Base-by-base conservation (phyloP, 2,888 invertebrate species). In the Lordiphosa fenestrarum region DNA sequence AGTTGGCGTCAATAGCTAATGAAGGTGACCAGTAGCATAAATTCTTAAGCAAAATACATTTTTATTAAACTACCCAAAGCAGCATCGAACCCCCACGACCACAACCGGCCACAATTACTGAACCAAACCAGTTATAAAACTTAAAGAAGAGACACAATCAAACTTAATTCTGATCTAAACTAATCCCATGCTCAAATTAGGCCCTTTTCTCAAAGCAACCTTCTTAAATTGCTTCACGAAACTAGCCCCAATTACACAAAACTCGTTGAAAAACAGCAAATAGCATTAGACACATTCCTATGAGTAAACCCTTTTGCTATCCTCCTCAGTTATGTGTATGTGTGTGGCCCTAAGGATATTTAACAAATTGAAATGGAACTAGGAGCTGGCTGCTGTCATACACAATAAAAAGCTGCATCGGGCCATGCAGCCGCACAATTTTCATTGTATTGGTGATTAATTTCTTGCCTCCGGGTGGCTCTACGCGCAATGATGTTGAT, bases 371-470 rank as follows among this genome's bases (percentile, higher is more conserved):
- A 47, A 55, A 56, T 57, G 13, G 21, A 59, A 58, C 57, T 53
- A 35, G 23, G 40, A 53, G n/a, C 36, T 40, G 41, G 33, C 13
- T 5, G 13, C 19, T 21, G 30, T 9, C 15, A 38, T 38, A 19
- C 13, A 52, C 13, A 52, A 9, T 58, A 44, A 49, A 83, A 76
- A 82, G 69, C 60, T 62, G 53, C 66, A 73, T 56, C 65, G 54
- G 56, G 65, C 65, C 54, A 46, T 66, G 61, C 67, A 66, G 81
- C 69, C 64, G 67, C 77, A 81, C 71, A 73, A 78, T 78, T 68
- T 78, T 66, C 57, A 84, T 78, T 78, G 84, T 84, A 84, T 78
- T 66, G 71, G 82, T 71, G 77, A 78, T 78, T 84, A 78, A 82
- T 78, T 78, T 73, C 49, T 82, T 66, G 77, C 77, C 77, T 49